Base-by-base conservation (phyloP, 1,140 invertebrate species). In the Bradysia coprophila region DNA sequence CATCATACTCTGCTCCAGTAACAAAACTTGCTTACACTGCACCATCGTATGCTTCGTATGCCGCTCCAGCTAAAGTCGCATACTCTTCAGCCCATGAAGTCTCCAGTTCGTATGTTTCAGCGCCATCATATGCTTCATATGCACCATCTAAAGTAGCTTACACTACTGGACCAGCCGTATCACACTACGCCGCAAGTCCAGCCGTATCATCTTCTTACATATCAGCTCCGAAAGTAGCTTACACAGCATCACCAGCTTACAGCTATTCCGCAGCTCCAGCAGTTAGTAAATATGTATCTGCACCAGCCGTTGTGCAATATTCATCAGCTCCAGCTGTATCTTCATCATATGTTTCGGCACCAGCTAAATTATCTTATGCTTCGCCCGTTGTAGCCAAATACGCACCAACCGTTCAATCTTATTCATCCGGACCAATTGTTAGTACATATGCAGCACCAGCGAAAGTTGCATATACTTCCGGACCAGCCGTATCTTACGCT, bases 301-400 rank as follows among this genome's bases (percentile, higher is more conserved):
- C 42, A 13, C 28, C 23, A 2, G 31, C 28, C 19, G 31, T 42
- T 23, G 11, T 31, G 3, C 6, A 24, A 9, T 42, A 42, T 31
- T 31, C 22, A 33, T 18, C 28, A 3, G 38, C 42, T 21, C 37
- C 44, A 44, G 52, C 51, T 3, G 42, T 56, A 2, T 57, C 55
- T 2, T 51, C 54, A 41, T 52, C 56, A 37, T 56, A 54, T 37
- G 47, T 56, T 4, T 54, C 54, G 2, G 53, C 54, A 33, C 54
- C 54, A 1, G 47, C 52, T 4, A 32, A 54, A 46, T 46, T 41
- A 44, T 36, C 10, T n/a, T 44, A 46, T 13, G 52, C 40, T 22
- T 41, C 42, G 2, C 40, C 45, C 6, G 38, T 41, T 38, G 28
- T 42, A 13, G 19, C 40, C 37, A 46, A 46, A 23, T 28, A 28